phyloP scores from a whole-genome alignment of 2,113 vertebrate genomes.

The Emydocephalus ijimae region DNA sequence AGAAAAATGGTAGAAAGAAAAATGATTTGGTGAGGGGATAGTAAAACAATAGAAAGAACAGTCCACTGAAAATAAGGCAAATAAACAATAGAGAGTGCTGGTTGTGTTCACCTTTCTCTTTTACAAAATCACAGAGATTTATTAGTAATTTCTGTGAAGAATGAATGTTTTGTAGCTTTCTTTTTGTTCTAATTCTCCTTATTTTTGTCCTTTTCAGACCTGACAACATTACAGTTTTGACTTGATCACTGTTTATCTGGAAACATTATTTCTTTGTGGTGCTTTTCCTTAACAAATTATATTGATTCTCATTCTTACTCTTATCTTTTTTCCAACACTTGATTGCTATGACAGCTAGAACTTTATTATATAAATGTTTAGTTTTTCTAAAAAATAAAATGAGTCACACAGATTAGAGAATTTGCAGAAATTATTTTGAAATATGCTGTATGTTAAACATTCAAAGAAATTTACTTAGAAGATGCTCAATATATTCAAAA shows the following conservation, averaged over 20 bases:
- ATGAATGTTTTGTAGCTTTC: not conserved
- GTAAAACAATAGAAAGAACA: not conserved
- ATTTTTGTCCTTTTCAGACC: constrained; percentile 48
- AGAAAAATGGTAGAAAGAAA: constrained; percentile 19
- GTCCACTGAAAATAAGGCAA: constrained; percentile 21
- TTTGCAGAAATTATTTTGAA: constrained; percentile 8
- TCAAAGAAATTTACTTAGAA: not conserved
- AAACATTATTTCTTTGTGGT: constrained; percentile 46
- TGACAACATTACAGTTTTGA: constrained; percentile 39
- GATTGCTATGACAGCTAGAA: constrained; percentile 16
- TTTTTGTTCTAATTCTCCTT: constrained; percentile 50
- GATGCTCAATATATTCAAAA: not conserved
- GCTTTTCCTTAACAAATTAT: constrained; percentile 27
- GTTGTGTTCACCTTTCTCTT: constrained; percentile 37
- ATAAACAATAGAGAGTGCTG: constrained; percentile 18
- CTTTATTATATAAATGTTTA: not conserved
- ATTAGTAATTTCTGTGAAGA: constrained; percentile 49
- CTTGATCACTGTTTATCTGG: constrained; percentile 41
- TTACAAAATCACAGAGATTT: constrained; percentile 46
- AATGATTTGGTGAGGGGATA: not conserved
- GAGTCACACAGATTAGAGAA: not conserved
- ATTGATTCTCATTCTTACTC: constrained; percentile 25
- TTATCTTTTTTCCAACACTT: not conserved
- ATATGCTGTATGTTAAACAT: not conserved
- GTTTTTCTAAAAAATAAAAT: constrained; percentile 17